Percentiles rank a stretch among this genome's conserved stretches.
Conservation (phyloP, 2,797 vertebrate species). For the Myotis pilosus region DNA sequence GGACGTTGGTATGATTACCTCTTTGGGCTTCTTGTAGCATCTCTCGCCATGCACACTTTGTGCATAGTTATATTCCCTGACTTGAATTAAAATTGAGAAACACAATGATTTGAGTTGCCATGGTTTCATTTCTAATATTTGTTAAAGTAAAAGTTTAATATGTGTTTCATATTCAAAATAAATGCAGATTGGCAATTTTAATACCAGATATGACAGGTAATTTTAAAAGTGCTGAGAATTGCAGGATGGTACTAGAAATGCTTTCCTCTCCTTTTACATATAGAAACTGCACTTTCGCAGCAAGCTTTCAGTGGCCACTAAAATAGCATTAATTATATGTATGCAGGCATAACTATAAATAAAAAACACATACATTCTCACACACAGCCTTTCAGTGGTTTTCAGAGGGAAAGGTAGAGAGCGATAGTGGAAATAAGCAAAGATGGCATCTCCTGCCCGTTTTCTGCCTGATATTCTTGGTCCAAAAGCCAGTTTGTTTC, state of each 20-base stretch:
- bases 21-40: not conserved
- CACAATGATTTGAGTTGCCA: not conserved
- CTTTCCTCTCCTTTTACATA: not conserved
- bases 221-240: constrained; percentile 50
- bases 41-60: not conserved
- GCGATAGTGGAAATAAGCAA: not conserved
- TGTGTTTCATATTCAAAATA: constrained; percentile 50
- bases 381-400: not conserved
- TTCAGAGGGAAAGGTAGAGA: not conserved
- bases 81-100: not conserved
- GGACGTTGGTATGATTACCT: not conserved
- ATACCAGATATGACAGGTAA: constrained; percentile 37
- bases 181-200: constrained; percentile 35
- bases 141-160: constrained; percentile 53
- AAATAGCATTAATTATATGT: not conserved
- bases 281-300: constrained; percentile 8
- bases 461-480: not conserved
- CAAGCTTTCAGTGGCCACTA: not conserved
- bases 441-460: not conserved
- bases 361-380: not conserved
- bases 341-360: not conserved
- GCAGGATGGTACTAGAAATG: not conserved
- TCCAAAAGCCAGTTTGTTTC: not conserved
- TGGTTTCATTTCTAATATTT: constrained; percentile 54
- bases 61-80: not conserved